Conservation (phyloP, 2,888 invertebrate genomes). For the Eristalis intricaria region DNA sequence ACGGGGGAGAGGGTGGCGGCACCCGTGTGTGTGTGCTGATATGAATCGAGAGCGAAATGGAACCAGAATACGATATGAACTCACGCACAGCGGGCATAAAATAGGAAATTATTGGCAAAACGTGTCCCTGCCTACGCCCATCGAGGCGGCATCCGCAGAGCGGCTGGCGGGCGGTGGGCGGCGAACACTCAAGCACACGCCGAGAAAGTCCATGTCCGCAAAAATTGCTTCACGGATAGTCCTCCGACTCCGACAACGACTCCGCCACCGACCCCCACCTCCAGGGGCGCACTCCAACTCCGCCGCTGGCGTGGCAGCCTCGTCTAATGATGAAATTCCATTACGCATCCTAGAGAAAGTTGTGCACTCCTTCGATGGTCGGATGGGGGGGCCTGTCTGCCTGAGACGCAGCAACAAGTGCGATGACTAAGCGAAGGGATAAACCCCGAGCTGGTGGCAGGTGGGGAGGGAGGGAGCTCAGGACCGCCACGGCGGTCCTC, state of each 20-base stretch:
- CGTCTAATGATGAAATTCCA: slow-evolving; percentile 64
- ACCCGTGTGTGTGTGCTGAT: neutral
- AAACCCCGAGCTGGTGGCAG: slow-evolving; percentile 12
- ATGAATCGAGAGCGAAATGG: slow-evolving; percentile 25
- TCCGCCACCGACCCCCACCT: slow-evolving; percentile 8
- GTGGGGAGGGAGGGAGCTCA: slow-evolving; percentile 9
- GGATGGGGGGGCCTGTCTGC: slow-evolving; percentile 7
- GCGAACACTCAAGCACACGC: slow-evolving; percentile 31
- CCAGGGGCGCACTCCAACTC: neutral
- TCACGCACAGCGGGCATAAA: slow-evolving; percentile 49
- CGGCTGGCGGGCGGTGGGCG: neutral
- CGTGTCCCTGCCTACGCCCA: slow-evolving; percentile 48
- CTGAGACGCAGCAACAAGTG: slow-evolving; percentile 67
- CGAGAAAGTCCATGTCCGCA: slow-evolving; percentile 48
- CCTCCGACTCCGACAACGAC: slow-evolving; percentile 5
- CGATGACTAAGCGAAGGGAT: slow-evolving; percentile 49
- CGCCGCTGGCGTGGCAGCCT: slow-evolving; percentile 15
- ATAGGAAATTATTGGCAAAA: slow-evolving; percentile 55
- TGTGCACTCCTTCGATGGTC: slow-evolving; percentile 30
- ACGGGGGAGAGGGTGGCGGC: neutral
- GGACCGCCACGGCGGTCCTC: slow-evolving; percentile 31
- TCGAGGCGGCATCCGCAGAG: slow-evolving; percentile 8
- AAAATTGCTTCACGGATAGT: slow-evolving; percentile 63
- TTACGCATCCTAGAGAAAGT: slow-evolving; percentile 63
- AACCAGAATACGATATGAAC: slow-evolving; percentile 49